Base-by-base conservation (phyloP, 2,888 invertebrate genomes). In the Chelonus formosanus region DNA sequence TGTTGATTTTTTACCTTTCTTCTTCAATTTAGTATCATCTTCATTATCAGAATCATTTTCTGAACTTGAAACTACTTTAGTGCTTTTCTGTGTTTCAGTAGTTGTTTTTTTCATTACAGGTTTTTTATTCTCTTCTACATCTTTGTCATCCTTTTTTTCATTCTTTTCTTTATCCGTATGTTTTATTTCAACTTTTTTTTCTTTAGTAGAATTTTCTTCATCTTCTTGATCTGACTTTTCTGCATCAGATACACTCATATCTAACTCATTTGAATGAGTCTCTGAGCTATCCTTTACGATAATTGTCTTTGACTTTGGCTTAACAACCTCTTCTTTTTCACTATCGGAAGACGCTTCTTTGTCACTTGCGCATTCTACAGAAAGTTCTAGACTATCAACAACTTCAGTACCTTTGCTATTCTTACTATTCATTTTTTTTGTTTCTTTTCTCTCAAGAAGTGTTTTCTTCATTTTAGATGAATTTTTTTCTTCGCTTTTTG, bases 331-430 rank as follows among this genome's bases (percentile, higher is more conserved):
- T 3, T 76, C 70, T 20, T 78, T 75, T 34, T 71, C 76, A 4
- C 75, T 79, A 1, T 77, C 76, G 55, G 73, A 74, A 57, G 76
- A 75, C 3, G 73, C 76, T 45, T 81, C 80, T 62, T 81, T 77
- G 36, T 84, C 83, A 64, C 83, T 83, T 0, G 82, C 83, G 65
- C 80, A 80, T 69, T 83, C 83, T 5, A 83, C 82, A 1, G 77
- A 77, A 65, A 84, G 76, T 60, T 83, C 83, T 43, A 83, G 69
- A 10, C 80, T 81, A 62, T 80, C 78, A 3, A 81, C 78, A 3
- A 82, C 75, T 69, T 81, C 81, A 4, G 78, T 67, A 56, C 76
- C 74, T 55, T 73, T 69, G 55, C 66, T 71, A 45, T 61, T 67
- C 10, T 71, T 71, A 62, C 69, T 70, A 55, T 63, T 71, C 60